A percentile compares a stretch with the other conserved stretches of the same genome.
Evolutionary conservation across 2,113 vertebrate species (phyloP).

Genomic region (Scartelaos histophorus): DNA sequence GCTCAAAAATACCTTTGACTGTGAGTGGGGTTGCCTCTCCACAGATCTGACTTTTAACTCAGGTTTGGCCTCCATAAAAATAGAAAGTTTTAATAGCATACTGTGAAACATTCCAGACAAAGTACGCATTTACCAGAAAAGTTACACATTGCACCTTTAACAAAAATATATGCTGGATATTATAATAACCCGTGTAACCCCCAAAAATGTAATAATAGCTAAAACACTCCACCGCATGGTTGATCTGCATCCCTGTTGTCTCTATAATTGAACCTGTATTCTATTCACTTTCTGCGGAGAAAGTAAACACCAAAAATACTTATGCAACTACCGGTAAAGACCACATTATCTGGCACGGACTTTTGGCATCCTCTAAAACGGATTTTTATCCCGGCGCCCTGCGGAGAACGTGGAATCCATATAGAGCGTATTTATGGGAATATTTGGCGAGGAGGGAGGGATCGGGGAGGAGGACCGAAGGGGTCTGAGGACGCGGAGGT

Average conservation of each 20-base stretch:
- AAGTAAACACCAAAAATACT: constrained; percentile 8
- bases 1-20: too few species aligned
- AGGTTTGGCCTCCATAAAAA: too few species aligned
- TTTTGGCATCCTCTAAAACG: constrained; percentile 6
- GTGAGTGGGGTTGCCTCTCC: too few species aligned
- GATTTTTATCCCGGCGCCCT: not conserved
- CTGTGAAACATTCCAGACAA: too few species aligned
- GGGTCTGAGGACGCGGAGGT: constrained; percentile 34
- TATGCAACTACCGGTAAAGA: not conserved
- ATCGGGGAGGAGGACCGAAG: too few species aligned
- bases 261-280: constrained; percentile 7
- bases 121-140: too few species aligned
- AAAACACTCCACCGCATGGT: not conserved
- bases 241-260: not conserved
- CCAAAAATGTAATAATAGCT: not conserved
- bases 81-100: too few species aligned
- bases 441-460: constrained; percentile 6
- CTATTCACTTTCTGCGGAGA: constrained; percentile 1
- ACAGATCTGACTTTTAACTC: too few species aligned
- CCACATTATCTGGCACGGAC: not conserved
- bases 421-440: constrained; percentile 48
- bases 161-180: too few species aligned
- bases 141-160: too few species aligned
- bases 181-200: too few species aligned
- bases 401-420: constrained; percentile 23